These are phyloP conservation scores for Selenia dentaria DNA, from an alignment of 2,888 invertebrate species.

Conservation along the genomic window DNA sequence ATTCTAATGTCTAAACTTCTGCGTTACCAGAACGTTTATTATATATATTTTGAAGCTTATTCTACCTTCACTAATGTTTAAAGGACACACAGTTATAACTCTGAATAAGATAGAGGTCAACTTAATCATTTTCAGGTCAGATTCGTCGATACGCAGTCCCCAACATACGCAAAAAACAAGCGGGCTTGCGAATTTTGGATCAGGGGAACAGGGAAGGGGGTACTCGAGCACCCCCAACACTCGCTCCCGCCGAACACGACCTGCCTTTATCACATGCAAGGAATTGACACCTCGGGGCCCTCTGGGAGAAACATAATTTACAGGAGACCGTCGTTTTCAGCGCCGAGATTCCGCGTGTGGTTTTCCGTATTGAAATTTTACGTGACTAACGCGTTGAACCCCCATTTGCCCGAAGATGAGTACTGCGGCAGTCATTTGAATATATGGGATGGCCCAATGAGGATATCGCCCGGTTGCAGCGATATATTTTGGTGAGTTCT, in stretches of 20 bases:
- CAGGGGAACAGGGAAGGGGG: constrained; percentile 91
- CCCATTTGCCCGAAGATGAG: constrained; percentile 88
- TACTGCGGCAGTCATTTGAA: constrained; percentile 93
- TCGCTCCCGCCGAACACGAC: constrained; percentile 95
- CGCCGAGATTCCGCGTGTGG: constrained; percentile 93
- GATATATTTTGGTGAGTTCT: constrained; percentile 91
- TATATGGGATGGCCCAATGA: constrained; percentile 94
- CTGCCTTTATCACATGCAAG: constrained; percentile 92
- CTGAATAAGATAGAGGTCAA: too few species aligned
- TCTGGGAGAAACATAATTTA: constrained; percentile 82
- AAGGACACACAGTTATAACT: too few species aligned
- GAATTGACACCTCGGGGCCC: constrained; percentile 85
- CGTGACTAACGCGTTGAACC: constrained; percentile 87
- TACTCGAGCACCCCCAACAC: constrained; percentile 93
- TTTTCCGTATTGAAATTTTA: constrained; percentile 94
- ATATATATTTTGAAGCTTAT: too few species aligned
- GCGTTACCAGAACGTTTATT: too few species aligned
- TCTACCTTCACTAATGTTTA: too few species aligned
- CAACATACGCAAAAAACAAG: constrained; percentile 93
- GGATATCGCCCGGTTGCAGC: constrained; percentile 90
- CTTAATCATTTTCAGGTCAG: constrained; percentile 86
- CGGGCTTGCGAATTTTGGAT: constrained; percentile 94
- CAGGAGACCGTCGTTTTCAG: constrained; percentile 84
- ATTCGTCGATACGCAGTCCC: constrained; percentile 93
- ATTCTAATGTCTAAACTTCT: too few species aligned